Base-by-base conservation (phyloP, 2,888 invertebrate species). In the Rhagonycha fulva region DNA sequence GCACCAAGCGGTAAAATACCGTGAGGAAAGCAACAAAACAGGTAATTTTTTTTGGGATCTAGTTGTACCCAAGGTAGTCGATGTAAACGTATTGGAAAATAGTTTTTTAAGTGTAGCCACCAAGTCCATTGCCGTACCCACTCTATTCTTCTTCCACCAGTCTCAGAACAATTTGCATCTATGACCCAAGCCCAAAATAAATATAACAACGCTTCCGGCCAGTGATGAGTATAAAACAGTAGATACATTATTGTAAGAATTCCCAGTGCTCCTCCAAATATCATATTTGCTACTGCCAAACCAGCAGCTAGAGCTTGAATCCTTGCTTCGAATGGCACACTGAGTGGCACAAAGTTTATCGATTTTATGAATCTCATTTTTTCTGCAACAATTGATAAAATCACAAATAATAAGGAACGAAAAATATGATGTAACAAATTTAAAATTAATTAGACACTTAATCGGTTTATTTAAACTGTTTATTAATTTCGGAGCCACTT, bases 41-140 rank as follows among this genome's bases (percentile, higher is more conserved):
- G 89, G 85, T 98, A 98, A 87, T 96, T 96, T 82, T 90, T 92
- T 60, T 91, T 88, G 0, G 96, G 93, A 82, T 95, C 93, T 72
- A 98, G 85, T 4, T 98, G 95, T 0, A 90, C 92, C 0, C 96
- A 97, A 86, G 97, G 97, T 0, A 95, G 91, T 86, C 96, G 96
- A 2, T 96, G 92, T 62, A 98, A 88, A 76, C 91, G 91, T 26
- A 96, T 89, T 0, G 98, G 98, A 84, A 98, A 98, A 86, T 96
- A 98, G 80, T 94, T 92, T 26, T 93, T 89, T 85, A 93, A 93
- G 84, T 94, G 91, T 1, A 89, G 89, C 94, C 96, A 96, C 87
- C 95, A 89, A 0, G 84, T 82, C 90, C 92, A 92, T 62, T 90
- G 91, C 73, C 95, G 89, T 23, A 93, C 83, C 86, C 86, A 84